A percentile compares a stretch with the other conserved stretches of the same genome.
These are phyloP conservation scores for Setophaga kirtlandii DNA, from an alignment of 2,113 vertebrate genomes.

Conservation along the genomic window DNA sequence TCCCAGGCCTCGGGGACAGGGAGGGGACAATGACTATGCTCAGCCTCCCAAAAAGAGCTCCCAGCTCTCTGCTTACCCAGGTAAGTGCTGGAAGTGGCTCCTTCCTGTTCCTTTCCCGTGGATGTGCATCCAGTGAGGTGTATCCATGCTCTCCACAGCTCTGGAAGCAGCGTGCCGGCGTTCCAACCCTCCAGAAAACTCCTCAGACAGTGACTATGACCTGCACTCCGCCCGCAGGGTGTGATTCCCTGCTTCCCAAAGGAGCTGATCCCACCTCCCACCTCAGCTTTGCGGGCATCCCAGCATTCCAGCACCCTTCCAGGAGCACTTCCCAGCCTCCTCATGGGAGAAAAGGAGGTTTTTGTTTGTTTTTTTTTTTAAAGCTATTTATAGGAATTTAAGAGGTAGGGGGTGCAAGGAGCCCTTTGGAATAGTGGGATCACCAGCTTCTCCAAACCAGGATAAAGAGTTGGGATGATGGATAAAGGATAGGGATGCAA, in stretches of 20 bases:
- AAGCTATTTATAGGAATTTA: background rate
- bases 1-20: background rate
- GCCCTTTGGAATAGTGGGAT: background rate
- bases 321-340: background rate
- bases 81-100: background rate
- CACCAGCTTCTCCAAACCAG: background rate
- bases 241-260: background rate
- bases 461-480: background rate
- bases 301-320: background rate
- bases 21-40: constrained; percentile 63
- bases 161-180: constrained; percentile 45
- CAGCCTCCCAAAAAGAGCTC: constrained; percentile 50
- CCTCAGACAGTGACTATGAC: constrained; percentile 77
- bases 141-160: background rate
- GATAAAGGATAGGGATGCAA: background rate
- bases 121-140: accelerated
- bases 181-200: constrained; percentile 63
- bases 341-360: background rate
- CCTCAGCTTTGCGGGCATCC: background rate
- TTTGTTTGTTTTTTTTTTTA: background rate
- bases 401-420: background rate
- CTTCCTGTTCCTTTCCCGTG: accelerated
- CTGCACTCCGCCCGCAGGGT: constrained; percentile 52
- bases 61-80: constrained; percentile 57
- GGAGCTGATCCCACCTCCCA: background rate